Evolutionary conservation across 2,113 vertebrate species (phyloP).

Genomic region (Nibea albiflora): DNA sequence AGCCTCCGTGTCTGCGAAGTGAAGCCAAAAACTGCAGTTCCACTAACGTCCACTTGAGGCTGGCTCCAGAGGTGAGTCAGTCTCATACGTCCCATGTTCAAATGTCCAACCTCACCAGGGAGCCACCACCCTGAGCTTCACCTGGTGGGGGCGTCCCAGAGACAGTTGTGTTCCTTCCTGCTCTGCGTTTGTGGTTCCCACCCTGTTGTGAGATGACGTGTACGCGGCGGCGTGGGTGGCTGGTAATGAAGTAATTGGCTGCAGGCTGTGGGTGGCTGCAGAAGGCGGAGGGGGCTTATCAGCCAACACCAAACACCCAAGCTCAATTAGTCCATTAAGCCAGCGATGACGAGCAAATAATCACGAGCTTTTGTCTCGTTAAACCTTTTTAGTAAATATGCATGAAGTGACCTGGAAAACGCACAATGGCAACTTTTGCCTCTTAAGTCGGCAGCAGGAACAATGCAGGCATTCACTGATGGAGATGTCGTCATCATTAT

Average conservation of each 20-base stretch:
- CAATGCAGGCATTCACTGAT: slow-evolving; percentile 66
- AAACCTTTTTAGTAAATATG: slow-evolving; percentile 56
- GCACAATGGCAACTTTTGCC: slow-evolving; percentile 78
- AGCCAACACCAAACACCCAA: slow-evolving; percentile 42
- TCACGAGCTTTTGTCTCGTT: slow-evolving; percentile 46
- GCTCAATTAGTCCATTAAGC: slow-evolving; percentile 56
- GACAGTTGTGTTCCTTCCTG: no score
- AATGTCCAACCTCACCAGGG: no score
- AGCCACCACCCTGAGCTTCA: no score
- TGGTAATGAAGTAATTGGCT: slow-evolving; percentile 72
- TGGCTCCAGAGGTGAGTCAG: no score
- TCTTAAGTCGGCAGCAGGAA: slow-evolving; percentile 56
- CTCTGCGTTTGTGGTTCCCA: no score
- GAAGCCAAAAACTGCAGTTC: no score
- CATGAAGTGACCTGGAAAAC: slow-evolving; percentile 77
- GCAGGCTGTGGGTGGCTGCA: slow-evolving; percentile 43
- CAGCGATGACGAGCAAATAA: slow-evolving; percentile 46
- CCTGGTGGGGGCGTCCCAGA: no score
- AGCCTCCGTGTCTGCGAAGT: no score
- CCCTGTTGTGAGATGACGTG: background rate
- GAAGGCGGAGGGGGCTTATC: slow-evolving; percentile 40
- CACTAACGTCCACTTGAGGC: no score
- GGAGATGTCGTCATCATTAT: slow-evolving; percentile 47
- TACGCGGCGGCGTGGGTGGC: slow-evolving; percentile 42
- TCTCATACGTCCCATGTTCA: no score